phyloP scores from a whole-genome alignment of 2,888 invertebrate genomes.

The Ariolimax columbianus region DNA sequence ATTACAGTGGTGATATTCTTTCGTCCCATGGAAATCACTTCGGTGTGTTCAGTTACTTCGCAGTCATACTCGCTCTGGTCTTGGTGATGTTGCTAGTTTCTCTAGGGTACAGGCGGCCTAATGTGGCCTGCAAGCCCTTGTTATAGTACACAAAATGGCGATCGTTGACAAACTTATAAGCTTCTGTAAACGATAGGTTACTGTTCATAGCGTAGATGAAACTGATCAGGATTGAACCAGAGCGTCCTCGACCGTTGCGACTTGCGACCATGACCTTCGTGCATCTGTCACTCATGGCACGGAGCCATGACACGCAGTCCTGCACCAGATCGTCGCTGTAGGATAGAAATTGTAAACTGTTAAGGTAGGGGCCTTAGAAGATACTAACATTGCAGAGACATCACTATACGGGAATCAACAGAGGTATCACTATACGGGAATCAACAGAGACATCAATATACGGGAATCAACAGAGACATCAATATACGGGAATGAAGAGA shows the following conservation, averaged over 20 bases:
- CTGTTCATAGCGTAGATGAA: slow-evolving; percentile 58
- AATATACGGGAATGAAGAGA: no score
- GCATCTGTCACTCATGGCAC: slow-evolving; percentile 39
- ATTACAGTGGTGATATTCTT: no score
- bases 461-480: no score
- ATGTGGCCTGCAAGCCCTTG: slow-evolving; percentile 53
- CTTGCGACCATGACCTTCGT: slow-evolving; percentile 59
- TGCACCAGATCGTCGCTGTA: slow-evolving; percentile 41
- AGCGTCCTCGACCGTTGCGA: slow-evolving; percentile 61
- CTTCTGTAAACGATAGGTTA: slow-evolving; percentile 56
- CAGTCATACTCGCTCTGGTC: background rate
- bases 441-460: no score
- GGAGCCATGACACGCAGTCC: slow-evolving; percentile 58
- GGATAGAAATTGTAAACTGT: background rate
- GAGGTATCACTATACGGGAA: no score
- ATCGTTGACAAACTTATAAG: slow-evolving; percentile 55
- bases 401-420: no score
- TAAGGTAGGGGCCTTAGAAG: no score
- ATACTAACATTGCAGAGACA: no score
- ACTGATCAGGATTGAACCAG: slow-evolving; percentile 61
- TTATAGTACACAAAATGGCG: slow-evolving; percentile 61
- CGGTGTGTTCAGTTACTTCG: no score
- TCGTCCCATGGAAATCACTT: no score
- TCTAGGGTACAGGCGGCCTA: slow-evolving; percentile 54
- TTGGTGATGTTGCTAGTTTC: background rate